phyloP scores from a whole-genome alignment of 1,140 invertebrate genomes.

The Macrocentrus cingulum region DNA sequence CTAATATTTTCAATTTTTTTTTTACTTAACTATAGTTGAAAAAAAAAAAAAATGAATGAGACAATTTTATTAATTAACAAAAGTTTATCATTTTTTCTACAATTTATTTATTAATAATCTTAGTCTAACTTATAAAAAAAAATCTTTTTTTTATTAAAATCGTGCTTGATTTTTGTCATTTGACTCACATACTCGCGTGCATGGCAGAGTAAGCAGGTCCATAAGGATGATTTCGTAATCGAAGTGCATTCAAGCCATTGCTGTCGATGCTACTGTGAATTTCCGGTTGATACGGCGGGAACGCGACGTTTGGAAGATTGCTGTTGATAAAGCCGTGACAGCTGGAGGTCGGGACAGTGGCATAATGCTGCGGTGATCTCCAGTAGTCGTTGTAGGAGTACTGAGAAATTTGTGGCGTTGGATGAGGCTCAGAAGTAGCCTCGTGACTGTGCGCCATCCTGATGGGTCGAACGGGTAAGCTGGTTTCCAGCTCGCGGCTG shows the following conservation, averaged over 20 bases:
- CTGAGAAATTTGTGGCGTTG: constrained; percentile 38
- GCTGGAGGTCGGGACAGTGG: constrained; percentile 27
- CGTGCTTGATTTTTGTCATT: too few relatives aligned
- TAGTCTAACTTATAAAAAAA: too few relatives aligned
- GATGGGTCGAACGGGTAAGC: constrained; percentile 50
- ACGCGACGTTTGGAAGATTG: constrained; percentile 41
- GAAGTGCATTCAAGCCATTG: constrained; percentile 45
- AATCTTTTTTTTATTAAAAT: too few relatives aligned
- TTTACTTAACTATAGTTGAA: too few relatives aligned
- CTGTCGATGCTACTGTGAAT: constrained; percentile 43
- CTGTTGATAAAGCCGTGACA: constrained; percentile 52
- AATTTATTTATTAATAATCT: too few relatives aligned
- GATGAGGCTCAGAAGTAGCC: constrained; percentile 2
- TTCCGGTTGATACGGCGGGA: constrained; percentile 45
- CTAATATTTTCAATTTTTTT: too few relatives aligned
- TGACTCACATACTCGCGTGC: constrained; percentile 54
- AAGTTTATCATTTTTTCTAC: too few relatives aligned
- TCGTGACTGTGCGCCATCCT: constrained; percentile 41
- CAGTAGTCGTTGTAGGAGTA: constrained; percentile 35
- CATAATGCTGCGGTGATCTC: constrained; percentile 32
- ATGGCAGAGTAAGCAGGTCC: constrained; percentile 50
- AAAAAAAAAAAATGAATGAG: too few relatives aligned
- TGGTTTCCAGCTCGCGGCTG: constrained; percentile 45
- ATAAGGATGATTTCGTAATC: constrained; percentile 52
- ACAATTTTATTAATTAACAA: too few relatives aligned